Percentiles rank a stretch among this genome's conserved stretches.
phyloP scores from a whole-genome alignment of 1,140 invertebrate species.

The Ceratina calcarata region DNA sequence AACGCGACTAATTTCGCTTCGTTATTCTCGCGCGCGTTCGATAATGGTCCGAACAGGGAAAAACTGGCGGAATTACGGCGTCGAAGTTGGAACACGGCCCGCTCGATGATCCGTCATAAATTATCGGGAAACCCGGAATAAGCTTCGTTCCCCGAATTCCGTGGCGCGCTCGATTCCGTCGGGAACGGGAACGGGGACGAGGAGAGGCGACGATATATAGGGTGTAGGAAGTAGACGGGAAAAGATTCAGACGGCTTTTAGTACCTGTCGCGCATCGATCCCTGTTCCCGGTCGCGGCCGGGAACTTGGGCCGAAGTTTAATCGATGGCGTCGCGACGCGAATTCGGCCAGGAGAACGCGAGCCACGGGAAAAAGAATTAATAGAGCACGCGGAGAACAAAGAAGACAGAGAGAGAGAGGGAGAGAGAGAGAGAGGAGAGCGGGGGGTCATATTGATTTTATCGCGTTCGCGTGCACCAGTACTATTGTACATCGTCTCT shows the following conservation, averaged over 20 bases:
- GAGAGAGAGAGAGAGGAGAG: conserved; percentile 4
- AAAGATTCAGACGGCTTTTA: conserved; percentile 23
- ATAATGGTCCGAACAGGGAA: background rate
- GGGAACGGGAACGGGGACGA: background rate
- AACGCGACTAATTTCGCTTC: too few relatives aligned
- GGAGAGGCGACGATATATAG: background rate
- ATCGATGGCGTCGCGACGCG: conserved; percentile 28
- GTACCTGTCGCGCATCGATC: conserved; percentile 35
- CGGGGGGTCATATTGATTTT: conserved; percentile 42
- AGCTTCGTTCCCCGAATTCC: conserved; percentile 10
- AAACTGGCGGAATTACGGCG: background rate
- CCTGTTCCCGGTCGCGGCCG: background rate
- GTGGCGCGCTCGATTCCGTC: background rate
- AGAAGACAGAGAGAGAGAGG: conserved; percentile 3
- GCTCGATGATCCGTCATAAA: background rate
- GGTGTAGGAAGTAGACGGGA: background rate
- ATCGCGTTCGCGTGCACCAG: conserved; percentile 39
- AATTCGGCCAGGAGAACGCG: conserved; percentile 18
- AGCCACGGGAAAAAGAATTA: background rate
- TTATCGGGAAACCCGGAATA: background rate
- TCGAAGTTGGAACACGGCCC: background rate
- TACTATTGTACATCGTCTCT: conserved; percentile 24
- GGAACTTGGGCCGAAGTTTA: conserved; percentile 12
- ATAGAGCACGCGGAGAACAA: conserved; percentile 1
- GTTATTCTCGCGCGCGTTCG: too few relatives aligned